Percentiles rank a stretch among this genome's conserved stretches.
phyloP scores from a whole-genome alignment of 64 coral and sea anemone genomes.

The Exaiptasia diaphana region DNA sequence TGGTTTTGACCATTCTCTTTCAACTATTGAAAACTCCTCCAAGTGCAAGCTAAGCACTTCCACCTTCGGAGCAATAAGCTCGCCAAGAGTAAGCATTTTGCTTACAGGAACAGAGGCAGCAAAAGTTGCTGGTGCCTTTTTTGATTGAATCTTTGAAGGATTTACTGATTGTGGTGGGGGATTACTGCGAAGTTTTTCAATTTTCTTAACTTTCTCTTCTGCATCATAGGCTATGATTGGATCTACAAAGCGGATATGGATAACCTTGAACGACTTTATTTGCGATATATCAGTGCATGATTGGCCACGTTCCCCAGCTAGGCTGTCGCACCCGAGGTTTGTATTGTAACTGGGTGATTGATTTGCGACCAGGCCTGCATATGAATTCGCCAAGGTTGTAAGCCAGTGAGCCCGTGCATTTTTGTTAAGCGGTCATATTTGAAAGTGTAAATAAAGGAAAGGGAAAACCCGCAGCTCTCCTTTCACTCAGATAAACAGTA shows the following conservation, averaged over 20 bases:
- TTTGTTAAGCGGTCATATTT: too few species aligned
- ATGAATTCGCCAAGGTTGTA: too few species aligned
- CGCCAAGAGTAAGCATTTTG: conserved; percentile 41
- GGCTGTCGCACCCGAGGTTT: conserved; percentile 55
- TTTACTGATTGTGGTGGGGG: not conserved
- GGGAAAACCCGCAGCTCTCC: too few species aligned
- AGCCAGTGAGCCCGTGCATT: too few species aligned
- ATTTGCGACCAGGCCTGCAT: too few species aligned
- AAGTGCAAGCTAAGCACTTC: not conserved
- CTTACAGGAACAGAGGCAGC: conserved; percentile 62
- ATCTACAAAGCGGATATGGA: conserved; percentile 51
- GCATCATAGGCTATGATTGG: not conserved
- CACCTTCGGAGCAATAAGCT: conserved; percentile 50
- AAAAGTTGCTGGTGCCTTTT: conserved; percentile 7
- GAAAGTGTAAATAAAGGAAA: too few species aligned
- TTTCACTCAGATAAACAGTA: too few species aligned
- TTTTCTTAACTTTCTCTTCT: not conserved
- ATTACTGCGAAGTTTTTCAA: not conserved
- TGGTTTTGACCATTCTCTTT: not conserved
- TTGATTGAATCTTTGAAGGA: not conserved
- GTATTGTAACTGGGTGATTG: too few species aligned
- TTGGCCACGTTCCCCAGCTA: conserved; percentile 58
- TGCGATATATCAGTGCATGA: conserved; percentile 40
- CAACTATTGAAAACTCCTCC: not conserved
- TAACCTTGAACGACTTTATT: conserved; percentile 48